Percentiles rank a stretch among this genome's conserved stretches.
Conservation (phyloP, 2,113 vertebrate species). For the Dryoscopus gambensis region DNA sequence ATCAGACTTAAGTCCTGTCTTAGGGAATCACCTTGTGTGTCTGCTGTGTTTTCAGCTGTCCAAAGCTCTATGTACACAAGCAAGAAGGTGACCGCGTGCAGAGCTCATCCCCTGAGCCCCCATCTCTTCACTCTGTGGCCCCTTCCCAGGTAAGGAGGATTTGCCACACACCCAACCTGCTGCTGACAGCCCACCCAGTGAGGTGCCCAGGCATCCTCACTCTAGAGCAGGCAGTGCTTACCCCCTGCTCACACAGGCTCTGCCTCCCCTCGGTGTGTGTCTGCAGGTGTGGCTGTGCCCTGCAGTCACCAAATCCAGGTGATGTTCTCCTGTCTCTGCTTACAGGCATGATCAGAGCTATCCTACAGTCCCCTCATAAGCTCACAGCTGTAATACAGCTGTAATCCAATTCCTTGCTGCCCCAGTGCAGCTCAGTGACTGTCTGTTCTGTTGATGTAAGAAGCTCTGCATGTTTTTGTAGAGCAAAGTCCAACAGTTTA, state of each 20-base stretch:
- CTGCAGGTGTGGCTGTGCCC: neutral
- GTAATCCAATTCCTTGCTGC: neutral
- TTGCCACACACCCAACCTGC: neutral
- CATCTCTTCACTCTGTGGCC: neutral
- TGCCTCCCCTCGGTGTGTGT: neutral
- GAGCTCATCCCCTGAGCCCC: slow-evolving; percentile 28
- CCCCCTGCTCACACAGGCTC: neutral
- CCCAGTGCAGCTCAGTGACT: neutral
- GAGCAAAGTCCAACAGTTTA: neutral
- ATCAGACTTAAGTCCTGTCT: neutral
- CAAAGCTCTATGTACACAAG: neutral
- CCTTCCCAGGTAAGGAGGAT: slow-evolving; percentile 60
- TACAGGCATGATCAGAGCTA: neutral
- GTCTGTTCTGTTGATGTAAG: neutral
- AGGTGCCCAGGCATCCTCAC: rapidly evolving
- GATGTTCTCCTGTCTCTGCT: neutral
- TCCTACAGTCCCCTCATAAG: neutral
- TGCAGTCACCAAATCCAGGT: neutral
- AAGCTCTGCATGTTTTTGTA: neutral
- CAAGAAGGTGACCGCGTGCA: neutral
- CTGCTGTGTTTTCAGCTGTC: slow-evolving; percentile 33
- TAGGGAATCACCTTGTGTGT: neutral
- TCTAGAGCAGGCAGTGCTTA: neutral
- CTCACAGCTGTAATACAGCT: neutral
- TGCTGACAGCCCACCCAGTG: rapidly evolving